Percentiles rank a stretch among this genome's conserved stretches.
phyloP scores from a whole-genome alignment of 2,113 vertebrate species.

The Pyrgilauda ruficollis region DNA sequence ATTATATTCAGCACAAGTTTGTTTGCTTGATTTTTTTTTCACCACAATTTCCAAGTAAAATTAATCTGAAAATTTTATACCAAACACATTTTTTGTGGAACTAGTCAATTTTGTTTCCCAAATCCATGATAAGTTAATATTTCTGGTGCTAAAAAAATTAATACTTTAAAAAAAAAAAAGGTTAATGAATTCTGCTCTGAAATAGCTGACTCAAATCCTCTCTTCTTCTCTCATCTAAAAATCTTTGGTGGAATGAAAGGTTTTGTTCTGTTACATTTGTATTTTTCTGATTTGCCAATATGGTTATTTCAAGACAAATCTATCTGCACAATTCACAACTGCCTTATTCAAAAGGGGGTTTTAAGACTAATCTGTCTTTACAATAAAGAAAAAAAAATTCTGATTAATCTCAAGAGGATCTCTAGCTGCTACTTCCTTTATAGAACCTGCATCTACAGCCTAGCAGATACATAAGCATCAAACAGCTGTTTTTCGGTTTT shows the following conservation, averaged over 20 bases:
- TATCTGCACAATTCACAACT: neutral
- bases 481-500: neutral
- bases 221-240: neutral
- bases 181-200: neutral
- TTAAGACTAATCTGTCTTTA: neutral
- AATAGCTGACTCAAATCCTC: neutral
- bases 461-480: neutral
- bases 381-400: neutral
- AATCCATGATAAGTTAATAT: neutral
- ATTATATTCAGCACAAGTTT: neutral
- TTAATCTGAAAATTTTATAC: neutral
- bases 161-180: accelerated
- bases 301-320: neutral
- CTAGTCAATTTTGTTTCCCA: neutral
- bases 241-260: neutral
- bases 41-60: neutral
- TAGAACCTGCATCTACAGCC: neutral
- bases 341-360: neutral
- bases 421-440: neutral
- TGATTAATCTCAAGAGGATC: neutral
- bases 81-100: neutral
- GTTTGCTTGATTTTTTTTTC: neutral
- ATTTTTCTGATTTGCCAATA: neutral
- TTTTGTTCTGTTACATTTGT: neutral
- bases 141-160: neutral